Evolutionary conservation across 2,113 vertebrate genomes (phyloP).

Genomic region (Alosa alosa): DNA sequence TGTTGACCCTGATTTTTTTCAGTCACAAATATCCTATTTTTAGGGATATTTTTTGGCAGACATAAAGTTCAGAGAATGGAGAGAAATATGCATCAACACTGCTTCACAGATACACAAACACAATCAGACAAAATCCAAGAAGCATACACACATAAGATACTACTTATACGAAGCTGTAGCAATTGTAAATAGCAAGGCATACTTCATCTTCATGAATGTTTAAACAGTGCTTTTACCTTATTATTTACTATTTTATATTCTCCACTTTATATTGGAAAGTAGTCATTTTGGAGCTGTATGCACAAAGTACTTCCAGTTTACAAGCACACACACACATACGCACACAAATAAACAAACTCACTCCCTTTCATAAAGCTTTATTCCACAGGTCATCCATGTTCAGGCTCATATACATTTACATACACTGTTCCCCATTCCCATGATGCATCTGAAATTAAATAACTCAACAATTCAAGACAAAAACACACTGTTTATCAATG

Average conservation of each 20-base stretch:
- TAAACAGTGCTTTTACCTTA: neutral
- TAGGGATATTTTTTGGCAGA: neutral
- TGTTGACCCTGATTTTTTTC: neutral
- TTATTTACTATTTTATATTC: neutral
- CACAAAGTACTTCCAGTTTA: neutral
- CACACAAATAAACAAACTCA: neutral
- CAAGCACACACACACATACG: neutral
- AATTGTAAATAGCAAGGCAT: neutral
- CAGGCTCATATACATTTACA: slow-evolving; percentile 88
- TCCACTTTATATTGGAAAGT: neutral
- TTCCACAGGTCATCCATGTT: slow-evolving; percentile 68
- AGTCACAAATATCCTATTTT: neutral
- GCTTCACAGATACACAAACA: neutral
- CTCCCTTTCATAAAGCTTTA: slow-evolving; percentile 75
- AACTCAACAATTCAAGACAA: slow-evolving; percentile 79
- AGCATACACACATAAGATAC: neutral
- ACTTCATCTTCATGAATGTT: neutral
- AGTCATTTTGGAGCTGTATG: neutral
- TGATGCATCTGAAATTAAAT: slow-evolving; percentile 81
- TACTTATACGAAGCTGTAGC: neutral
- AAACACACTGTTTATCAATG: slow-evolving; percentile 62
- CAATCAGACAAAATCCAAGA: neutral
- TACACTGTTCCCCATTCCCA: slow-evolving; percentile 73
- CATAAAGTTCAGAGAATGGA: neutral
- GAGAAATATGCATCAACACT: neutral